phyloP scores from a whole-genome alignment of 2,113 vertebrate species.

The Pongo abelii region DNA sequence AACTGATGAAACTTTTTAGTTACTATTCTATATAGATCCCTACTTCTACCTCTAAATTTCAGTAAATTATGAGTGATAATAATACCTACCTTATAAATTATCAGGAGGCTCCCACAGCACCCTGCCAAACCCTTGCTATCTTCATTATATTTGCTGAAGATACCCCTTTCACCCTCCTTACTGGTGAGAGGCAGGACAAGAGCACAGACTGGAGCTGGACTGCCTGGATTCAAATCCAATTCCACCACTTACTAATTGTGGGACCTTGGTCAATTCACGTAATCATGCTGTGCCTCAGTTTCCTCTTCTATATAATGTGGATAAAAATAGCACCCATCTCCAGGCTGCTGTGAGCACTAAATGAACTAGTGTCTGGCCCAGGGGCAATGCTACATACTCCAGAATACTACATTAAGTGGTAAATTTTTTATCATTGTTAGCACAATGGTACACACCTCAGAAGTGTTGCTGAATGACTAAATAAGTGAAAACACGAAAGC shows the following conservation, averaged over 20 bases:
- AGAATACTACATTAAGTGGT: not conserved
- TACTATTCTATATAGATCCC: not conserved
- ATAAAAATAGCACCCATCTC: not conserved
- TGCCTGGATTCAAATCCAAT: not conserved
- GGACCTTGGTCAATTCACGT: not conserved
- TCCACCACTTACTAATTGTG: not conserved
- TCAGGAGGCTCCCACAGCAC: not conserved
- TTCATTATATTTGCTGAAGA: not conserved
- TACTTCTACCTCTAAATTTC: not conserved
- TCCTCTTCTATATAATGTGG: not conserved
- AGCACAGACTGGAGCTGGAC: not conserved
- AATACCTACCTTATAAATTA: not conserved
- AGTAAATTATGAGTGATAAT: not conserved
- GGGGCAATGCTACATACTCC: fast-evolving
- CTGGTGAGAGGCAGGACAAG: not conserved
- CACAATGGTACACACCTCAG: not conserved
- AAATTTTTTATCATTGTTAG: not conserved
- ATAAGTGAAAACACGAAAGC: not conserved
- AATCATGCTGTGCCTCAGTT: not conserved
- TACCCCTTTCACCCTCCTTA: not conserved
- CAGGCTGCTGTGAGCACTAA: not conserved
- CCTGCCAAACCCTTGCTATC: not conserved
- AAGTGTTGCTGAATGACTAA: not conserved
- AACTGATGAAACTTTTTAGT: not conserved
- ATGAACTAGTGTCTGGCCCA: not conserved